Base-by-base conservation (phyloP, 2,113 vertebrate species). In the Mugil cephalus region DNA sequence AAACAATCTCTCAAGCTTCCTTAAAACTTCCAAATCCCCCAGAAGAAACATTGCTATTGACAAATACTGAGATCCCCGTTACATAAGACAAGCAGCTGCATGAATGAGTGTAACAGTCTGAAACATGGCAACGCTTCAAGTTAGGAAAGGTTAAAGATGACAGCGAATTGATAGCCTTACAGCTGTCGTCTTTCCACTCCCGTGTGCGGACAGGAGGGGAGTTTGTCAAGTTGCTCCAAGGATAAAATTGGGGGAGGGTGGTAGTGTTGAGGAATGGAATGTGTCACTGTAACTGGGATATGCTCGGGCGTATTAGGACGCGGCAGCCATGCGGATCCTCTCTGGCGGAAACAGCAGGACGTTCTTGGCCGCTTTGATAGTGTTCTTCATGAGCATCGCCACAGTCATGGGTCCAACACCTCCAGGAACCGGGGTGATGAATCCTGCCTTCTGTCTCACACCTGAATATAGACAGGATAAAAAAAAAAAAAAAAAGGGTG, bases 301-400 rank as follows among this genome's bases (percentile, higher is more conserved):
- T 8, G 12, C 15, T n/a, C 10, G 17, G 38, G 19, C 19, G 24
- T 4, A 7, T 35, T 87, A 81, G 73, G 94, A 97, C 7, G 88
- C 93, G 0, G 91, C 94, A 2, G 94, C 91, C 6, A 95, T 94
- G 66, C 93, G 91, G 8, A 95, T 81, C 64, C 94, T 94, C 80
- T 94, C 93, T 17, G 91, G 82, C 1, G 91, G 90, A 35, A 89
- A 88, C 45, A 95, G 92, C 63, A 97, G 84, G 72, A 97, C 72
- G 21, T 96, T 98, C 90, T 98, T 98, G 2, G 98, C 96, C 1
- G 97, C 98, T 1, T 98, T 98, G 81, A 99, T 93, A 10, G 98
- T 99, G 88, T 99, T 99, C 81, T 97, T 99, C 98, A 99, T 99
- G 3, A 99, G 95, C 98, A 99, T 99, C 1, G 98, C 98, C 38